Percentiles rank a stretch among this genome's conserved stretches.
These are phyloP conservation scores for Eulacestoma nigropectus DNA, from an alignment of 2,113 vertebrate genomes.

Conservation along the genomic window DNA sequence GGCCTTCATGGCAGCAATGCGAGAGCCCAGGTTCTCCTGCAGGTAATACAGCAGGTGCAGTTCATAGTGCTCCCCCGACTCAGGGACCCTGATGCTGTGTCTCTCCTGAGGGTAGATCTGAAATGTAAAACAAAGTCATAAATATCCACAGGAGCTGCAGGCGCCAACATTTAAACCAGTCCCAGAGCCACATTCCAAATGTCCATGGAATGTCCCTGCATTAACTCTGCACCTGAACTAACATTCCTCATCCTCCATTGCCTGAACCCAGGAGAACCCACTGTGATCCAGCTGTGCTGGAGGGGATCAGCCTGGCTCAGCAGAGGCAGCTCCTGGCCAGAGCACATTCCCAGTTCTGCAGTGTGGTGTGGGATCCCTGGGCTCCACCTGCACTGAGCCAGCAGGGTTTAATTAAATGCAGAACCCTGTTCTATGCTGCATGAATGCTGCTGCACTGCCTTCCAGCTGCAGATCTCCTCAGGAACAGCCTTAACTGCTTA, in stretches of 20 bases:
- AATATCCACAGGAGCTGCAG: background rate
- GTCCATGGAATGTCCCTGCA: background rate
- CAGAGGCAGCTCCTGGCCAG: background rate
- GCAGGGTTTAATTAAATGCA: background rate
- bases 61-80: conserved; percentile 83
- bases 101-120: conserved; percentile 85
- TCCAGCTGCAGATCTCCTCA: background rate
- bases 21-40: conserved; percentile 82
- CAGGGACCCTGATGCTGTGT: conserved; percentile 82
- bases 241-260: background rate
- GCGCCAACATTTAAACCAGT: background rate
- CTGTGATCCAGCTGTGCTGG: background rate
- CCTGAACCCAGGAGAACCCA: background rate
- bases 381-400: background rate
- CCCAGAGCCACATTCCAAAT: background rate
- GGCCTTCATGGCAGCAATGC: conserved; percentile 77
- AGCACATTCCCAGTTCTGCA: background rate
- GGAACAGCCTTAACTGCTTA: background rate
- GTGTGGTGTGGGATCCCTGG: background rate
- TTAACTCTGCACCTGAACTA: background rate
- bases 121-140: background rate
- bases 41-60: conserved; percentile 81
- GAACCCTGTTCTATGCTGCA: background rate
- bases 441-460: background rate
- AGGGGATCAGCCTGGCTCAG: background rate